Percentiles rank a stretch among this genome's conserved stretches.
These are phyloP conservation scores for Mayetiola destructor DNA, from an alignment of 2,888 invertebrate genomes.

Conservation along the genomic window DNA sequence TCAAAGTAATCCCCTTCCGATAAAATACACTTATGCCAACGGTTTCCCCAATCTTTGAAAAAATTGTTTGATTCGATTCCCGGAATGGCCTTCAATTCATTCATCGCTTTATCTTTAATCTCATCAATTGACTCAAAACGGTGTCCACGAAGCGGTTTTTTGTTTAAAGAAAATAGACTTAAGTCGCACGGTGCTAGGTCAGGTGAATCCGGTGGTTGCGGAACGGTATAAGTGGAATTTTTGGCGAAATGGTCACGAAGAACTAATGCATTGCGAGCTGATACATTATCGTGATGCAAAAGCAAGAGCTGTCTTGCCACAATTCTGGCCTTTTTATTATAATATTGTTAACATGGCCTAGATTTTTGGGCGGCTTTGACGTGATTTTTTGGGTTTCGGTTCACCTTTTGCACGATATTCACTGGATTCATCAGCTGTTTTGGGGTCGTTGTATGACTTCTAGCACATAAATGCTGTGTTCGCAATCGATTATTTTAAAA, in stretches of 20 bases:
- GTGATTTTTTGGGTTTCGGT: not conserved
- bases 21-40: not conserved
- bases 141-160: not conserved
- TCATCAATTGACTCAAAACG: not conserved
- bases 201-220: not conserved
- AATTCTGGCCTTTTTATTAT: not conserved
- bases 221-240: not conserved
- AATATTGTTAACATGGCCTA: not conserved
- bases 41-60: not conserved
- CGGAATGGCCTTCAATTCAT: not conserved
- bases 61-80: not conserved
- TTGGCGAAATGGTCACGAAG: not conserved
- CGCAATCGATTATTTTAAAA: too few species aligned
- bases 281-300: not conserved
- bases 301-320: not conserved
- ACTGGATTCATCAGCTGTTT: not conserved
- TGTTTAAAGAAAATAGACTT: not conserved
- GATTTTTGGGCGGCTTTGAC: not conserved
- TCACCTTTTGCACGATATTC: not conserved
- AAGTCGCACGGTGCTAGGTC: not conserved
- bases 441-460: too few species aligned
- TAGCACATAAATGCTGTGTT: too few species aligned
- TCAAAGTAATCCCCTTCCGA: too few species aligned
- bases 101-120: not conserved
- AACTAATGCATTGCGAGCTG: not conserved